A percentile compares a stretch with the other conserved stretches of the same genome.
Conservation (phyloP, 35 echinoderm and acorn worm genomes). For the Diadema setosum region DNA sequence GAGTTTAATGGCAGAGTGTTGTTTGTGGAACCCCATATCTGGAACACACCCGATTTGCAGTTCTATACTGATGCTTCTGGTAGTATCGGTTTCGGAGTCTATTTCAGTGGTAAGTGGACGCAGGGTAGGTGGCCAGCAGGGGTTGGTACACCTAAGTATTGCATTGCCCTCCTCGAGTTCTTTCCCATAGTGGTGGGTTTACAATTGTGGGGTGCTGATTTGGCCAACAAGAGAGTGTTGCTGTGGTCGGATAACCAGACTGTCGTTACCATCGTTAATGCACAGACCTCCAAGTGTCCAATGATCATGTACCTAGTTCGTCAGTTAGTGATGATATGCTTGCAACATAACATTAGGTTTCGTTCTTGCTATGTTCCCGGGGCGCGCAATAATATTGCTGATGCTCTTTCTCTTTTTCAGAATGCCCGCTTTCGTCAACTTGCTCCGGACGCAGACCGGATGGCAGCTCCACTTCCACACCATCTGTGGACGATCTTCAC, state of each 20-base stretch:
- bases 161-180: slow-evolving; percentile 31
- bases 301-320: not conserved
- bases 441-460: not conserved
- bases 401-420: slow-evolving; percentile 39
- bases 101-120: not conserved
- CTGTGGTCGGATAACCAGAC: slow-evolving; percentile 2
- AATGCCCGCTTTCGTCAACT: not conserved
- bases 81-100: slow-evolving; percentile 16
- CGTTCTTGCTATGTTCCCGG: not conserved
- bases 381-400: slow-evolving; percentile 6
- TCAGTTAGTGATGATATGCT: not conserved
- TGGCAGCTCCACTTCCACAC: not conserved
- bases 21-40: not conserved
- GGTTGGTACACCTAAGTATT: not conserved
- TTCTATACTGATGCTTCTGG: slow-evolving; percentile 30
- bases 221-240: not conserved
- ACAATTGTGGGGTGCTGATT: not conserved
- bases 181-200: not conserved
- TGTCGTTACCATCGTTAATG: not conserved
- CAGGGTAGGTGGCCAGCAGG: slow-evolving; percentile 12
- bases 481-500: not conserved
- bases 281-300: not conserved
- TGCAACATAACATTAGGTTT: slow-evolving; percentile 7
- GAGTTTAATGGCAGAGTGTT: not conserved
- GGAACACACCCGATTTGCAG: not conserved